Conservation (phyloP, 1,140 invertebrate genomes). For the Tachypleus tridentatus region DNA sequence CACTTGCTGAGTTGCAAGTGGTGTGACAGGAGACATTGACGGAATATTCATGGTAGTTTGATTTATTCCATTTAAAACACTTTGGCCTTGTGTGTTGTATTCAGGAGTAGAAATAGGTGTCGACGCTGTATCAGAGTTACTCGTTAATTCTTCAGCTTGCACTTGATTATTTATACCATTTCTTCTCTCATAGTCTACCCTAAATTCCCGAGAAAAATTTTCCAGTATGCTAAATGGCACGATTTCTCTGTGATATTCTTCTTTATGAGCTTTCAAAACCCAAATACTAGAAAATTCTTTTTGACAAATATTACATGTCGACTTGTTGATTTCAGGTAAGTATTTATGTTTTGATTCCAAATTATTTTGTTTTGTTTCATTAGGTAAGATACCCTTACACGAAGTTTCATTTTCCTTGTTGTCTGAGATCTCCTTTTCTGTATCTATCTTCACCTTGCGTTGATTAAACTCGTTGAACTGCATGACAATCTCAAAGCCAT, state of each 20-base stretch:
- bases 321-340: conserved; percentile 54
- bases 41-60: no score
- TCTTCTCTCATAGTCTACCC: conserved; percentile 71
- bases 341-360: conserved; percentile 13
- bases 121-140: no score
- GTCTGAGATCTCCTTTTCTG: conserved; percentile 22
- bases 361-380: conserved; percentile 16
- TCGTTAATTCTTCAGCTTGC: no score
- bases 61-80: no score
- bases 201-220: conserved; percentile 80
- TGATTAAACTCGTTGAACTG: conserved; percentile 89
- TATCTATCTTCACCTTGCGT: conserved; percentile 32
- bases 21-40: no score
- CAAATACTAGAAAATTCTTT: conserved; percentile 92
- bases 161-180: conserved; percentile 30
- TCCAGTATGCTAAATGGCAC: conserved; percentile 79
- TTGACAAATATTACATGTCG: conserved; percentile 72
- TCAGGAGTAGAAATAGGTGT: no score
- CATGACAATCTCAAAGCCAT: conserved; percentile 91
- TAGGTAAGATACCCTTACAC: no score
- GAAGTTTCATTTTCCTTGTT: not conserved
- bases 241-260: conserved; percentile 84
- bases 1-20: no score
- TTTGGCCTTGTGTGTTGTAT: no score
- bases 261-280: conserved; percentile 88